Base-by-base conservation (phyloP, 2,888 invertebrate species). In the Sphecodes monilicornis region DNA sequence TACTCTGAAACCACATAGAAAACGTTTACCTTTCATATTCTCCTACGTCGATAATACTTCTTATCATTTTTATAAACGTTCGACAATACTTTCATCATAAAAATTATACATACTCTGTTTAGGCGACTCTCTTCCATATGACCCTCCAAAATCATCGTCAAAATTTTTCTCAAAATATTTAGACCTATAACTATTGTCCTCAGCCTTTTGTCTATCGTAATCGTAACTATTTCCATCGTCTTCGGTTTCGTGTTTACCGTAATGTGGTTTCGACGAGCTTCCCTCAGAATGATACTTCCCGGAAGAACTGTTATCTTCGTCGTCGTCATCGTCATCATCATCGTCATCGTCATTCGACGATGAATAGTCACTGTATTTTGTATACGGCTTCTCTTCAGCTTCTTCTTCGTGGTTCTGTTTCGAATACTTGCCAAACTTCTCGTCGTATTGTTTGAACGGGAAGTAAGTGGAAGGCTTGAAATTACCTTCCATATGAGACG, bases 371-470 rank as follows among this genome's bases (percentile, higher is more conserved):
- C 76, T 80, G 80, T 89, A 86, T 39, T 89, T 90, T 1, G 90
- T 76, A 50, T 54, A 54, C 8, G 90, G 82, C 76, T 89, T 85
- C 43, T 91, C 90, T 39, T 89, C 89, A 2, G 76, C 71, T 18
- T 86, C 88, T 0, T 88, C 89, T 13, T 89, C 86, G 54, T 80
- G 80, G 11, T 39, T 71, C 29, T 75, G 82, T 57, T 87, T 90
- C 0, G 91, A 89, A 80, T 91, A 87, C 76, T 91, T 93, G 32
- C 92, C 92, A 71, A 94, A 94, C 82, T 88, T 91, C 8, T 86
- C 86, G 36, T 92, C 91, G 78, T 92, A 92, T 13, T 89, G 84
- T 43, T 89, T 91, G 54, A 91, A 92, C 0, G 91, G 90, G 29
- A 83, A 90, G 0, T 88, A 84, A 26, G 73, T 87, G 0, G 92